phyloP scores from a whole-genome alignment of 30 jellyfish, hydroid and myxozoan genomes.

The Cassiopea xamachana region DNA sequence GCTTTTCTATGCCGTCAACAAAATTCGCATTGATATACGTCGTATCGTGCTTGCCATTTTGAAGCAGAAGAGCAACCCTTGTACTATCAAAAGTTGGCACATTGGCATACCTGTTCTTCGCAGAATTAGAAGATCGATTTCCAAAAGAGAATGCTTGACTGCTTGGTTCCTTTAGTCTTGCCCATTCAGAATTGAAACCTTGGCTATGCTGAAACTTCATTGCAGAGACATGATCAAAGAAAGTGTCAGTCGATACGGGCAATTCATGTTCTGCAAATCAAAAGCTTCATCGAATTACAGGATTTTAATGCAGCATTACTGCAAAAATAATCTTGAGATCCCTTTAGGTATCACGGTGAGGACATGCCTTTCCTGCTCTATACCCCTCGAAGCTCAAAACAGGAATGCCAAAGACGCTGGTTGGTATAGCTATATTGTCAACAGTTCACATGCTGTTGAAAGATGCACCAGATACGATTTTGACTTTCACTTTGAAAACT shows the following conservation, averaged over 20 bases:
- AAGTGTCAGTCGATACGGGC: conserved; percentile 77
- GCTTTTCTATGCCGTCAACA: conserved; percentile 49
- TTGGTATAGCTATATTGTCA: too few species aligned
- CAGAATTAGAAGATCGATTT: conserved; percentile 67
- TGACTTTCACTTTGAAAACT: too few species aligned
- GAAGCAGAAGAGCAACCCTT: conserved; percentile 67
- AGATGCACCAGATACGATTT: too few species aligned
- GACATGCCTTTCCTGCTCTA: too few species aligned
- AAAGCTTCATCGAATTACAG: neutral
- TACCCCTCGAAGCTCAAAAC: too few species aligned
- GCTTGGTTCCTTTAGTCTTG: conserved; percentile 22
- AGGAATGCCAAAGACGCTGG: too few species aligned
- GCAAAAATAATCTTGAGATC: too few species aligned
- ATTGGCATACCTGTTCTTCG: conserved; percentile 75
- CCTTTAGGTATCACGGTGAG: too few species aligned
- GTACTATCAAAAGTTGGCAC: conserved; percentile 77
- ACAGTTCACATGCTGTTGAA: too few species aligned
- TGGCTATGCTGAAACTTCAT: conserved; percentile 79
- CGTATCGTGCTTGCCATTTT: conserved; percentile 44
- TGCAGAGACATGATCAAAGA: conserved; percentile 82
- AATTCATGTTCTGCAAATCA: conserved; percentile 66
- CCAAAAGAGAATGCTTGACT: conserved; percentile 42
- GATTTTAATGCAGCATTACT: too few species aligned
- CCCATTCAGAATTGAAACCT: conserved; percentile 79
- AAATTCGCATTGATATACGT: conserved; percentile 84